Conservation (phyloP, 2,113 vertebrate species). For the Panthera uncia region DNA sequence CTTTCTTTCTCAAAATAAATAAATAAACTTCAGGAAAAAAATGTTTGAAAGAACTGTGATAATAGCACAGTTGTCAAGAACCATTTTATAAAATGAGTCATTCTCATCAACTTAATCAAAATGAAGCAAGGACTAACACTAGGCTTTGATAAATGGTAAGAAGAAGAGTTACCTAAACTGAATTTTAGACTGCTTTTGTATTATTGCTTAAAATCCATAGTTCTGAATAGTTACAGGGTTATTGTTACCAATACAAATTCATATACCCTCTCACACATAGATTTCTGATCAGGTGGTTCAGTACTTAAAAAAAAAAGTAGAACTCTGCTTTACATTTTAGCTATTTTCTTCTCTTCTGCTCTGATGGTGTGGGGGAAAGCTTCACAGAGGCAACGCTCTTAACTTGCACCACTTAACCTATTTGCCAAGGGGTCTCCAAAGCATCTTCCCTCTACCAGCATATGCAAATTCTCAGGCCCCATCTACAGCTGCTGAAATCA, state of each 20-base stretch:
- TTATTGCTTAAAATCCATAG: constrained; percentile 30
- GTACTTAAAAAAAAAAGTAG: neutral
- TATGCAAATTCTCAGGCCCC: neutral
- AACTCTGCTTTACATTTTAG: neutral
- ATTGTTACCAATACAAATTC: neutral
- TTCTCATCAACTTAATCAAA: constrained; percentile 1
- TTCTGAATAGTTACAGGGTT: neutral
- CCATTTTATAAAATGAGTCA: constrained; percentile 16
- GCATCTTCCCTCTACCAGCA: neutral
- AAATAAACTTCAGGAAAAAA: no score
- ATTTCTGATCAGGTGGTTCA: constrained; percentile 9
- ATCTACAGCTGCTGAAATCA: neutral
- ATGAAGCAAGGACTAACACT: neutral
- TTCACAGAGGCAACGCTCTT: neutral
- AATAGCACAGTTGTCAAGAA: constrained; percentile 25
- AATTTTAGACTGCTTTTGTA: neutral
- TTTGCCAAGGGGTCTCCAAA: neutral
- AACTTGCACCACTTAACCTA: neutral
- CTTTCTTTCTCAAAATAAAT: no score
- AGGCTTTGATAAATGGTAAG: neutral
- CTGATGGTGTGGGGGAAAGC: neutral
- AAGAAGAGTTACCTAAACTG: constrained; percentile 39
- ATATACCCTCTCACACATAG: neutral
- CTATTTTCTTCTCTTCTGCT: neutral
- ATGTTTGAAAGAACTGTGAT: neutral